Conservation (phyloP, 1,140 invertebrate species). For the Heliconius nattereri region DNA sequence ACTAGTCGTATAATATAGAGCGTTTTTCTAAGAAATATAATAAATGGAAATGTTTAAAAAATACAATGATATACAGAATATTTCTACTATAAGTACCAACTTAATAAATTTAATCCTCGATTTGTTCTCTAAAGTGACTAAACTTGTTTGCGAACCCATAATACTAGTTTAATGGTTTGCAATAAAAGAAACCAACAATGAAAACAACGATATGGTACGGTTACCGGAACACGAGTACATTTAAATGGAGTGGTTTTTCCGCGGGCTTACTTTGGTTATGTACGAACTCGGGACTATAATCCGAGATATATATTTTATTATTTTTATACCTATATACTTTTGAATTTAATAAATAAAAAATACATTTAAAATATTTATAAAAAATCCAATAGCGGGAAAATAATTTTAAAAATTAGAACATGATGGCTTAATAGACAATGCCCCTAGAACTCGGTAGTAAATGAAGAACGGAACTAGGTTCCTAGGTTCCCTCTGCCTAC, state of each 20-base stretch:
- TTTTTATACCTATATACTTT: neutral
- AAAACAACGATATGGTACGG: constrained; percentile 29
- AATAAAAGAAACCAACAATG: constrained; percentile 40
- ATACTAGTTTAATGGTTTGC: constrained; percentile 32
- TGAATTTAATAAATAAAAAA: too few relatives aligned
- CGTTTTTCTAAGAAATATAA: too few relatives aligned
- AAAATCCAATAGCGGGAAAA: too few relatives aligned
- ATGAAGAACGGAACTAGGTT: too few relatives aligned
- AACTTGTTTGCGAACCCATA: constrained; percentile 24
- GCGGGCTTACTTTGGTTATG: constrained; percentile 35
- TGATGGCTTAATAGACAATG: too few relatives aligned
- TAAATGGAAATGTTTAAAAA: neutral
- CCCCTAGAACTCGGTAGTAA: too few relatives aligned
- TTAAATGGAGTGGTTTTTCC: constrained; percentile 37
- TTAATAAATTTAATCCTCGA: neutral
- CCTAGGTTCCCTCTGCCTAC: too few relatives aligned
- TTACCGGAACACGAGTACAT: constrained; percentile 33
- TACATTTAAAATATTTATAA: too few relatives aligned
- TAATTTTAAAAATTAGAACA: too few relatives aligned
- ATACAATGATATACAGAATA: neutral
- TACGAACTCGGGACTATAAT: constrained; percentile 26
- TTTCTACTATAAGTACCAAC: neutral
- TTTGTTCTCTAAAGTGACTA: constrained; percentile 1
- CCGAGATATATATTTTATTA: neutral
- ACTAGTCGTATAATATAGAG: too few relatives aligned